Percentiles rank a stretch among this genome's conserved stretches.
Conservation (phyloP, 2,888 invertebrate genomes). For the Nephrotoma flavescens region DNA sequence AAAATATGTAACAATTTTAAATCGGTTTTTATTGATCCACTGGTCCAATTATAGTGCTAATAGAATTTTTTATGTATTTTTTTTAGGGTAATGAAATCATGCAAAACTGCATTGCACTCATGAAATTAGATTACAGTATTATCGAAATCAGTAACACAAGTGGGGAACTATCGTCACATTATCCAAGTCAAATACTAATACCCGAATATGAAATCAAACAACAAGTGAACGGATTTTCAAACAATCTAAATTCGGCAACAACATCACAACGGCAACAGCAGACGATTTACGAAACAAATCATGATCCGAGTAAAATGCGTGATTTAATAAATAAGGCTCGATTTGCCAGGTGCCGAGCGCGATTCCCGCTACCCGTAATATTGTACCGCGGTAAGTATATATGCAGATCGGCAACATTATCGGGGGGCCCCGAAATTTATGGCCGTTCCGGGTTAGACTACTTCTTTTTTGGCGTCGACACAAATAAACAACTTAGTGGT, state of each 20-base stretch:
- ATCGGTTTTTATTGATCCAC: neutral
- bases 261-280: slow-evolving; percentile 23
- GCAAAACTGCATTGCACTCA: slow-evolving; percentile 46
- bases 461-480: slow-evolving; percentile 8
- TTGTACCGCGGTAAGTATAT: slow-evolving; percentile 56
- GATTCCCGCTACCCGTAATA: slow-evolving; percentile 66
- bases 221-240: slow-evolving; percentile 13
- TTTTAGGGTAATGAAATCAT: slow-evolving; percentile 42
- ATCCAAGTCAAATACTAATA: slow-evolving; percentile 54
- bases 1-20: neutral
- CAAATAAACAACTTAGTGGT: neutral
- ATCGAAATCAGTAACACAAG: slow-evolving; percentile 45
- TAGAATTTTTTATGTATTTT: slow-evolving; percentile 9
- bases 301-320: slow-evolving; percentile 41
- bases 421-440: slow-evolving; percentile 59
- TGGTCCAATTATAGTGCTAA: slow-evolving; percentile 6
- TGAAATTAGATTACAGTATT: slow-evolving; percentile 51
- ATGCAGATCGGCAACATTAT: slow-evolving; percentile 59
- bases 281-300: slow-evolving; percentile 43
- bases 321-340: slow-evolving; percentile 51
- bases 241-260: slow-evolving; percentile 15
- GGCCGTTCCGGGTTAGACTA: slow-evolving; percentile 45
- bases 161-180: slow-evolving; percentile 53
- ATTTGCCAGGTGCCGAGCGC: slow-evolving; percentile 56
- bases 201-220: slow-evolving; percentile 37